Conservation (phyloP, 2,797 vertebrate genomes). For the Poecilia wingei region DNA sequence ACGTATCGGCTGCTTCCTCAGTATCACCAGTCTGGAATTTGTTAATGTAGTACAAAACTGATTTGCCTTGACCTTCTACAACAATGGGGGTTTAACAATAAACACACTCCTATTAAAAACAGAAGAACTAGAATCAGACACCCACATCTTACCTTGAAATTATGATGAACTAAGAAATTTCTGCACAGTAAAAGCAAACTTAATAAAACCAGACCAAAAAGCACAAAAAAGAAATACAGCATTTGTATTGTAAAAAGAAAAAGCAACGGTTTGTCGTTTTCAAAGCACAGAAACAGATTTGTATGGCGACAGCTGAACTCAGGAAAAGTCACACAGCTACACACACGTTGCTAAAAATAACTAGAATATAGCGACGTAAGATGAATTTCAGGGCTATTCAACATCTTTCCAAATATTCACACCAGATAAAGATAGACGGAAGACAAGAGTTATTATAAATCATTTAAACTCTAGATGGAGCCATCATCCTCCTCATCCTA, state of each 20-base stretch:
- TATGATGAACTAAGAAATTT: neutral
- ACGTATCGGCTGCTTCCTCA: neutral
- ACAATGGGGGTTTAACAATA: neutral
- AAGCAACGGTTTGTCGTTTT: neutral
- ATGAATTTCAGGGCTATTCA: neutral
- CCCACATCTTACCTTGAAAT: neutral
- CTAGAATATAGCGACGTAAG: neutral
- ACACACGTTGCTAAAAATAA: neutral
- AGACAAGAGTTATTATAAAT: neutral
- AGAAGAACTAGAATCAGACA: neutral
- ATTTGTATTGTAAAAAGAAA: neutral
- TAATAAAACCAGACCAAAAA: neutral
- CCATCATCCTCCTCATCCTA: conserved; percentile 33
- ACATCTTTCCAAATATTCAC: neutral
- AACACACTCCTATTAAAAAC: neutral
- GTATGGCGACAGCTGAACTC: neutral
- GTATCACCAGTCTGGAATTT: conserved; percentile 4
- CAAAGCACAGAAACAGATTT: neutral
- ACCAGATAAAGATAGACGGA: neutral
- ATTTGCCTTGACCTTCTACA: neutral
- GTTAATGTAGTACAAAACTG: neutral
- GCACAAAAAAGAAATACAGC: neutral
- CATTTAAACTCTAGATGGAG: conserved; percentile 58
- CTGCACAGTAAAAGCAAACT: neutral
- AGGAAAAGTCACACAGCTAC: neutral